Conservation (phyloP, 2,797 vertebrate genomes). For the Anabacerthia variegaticeps region DNA sequence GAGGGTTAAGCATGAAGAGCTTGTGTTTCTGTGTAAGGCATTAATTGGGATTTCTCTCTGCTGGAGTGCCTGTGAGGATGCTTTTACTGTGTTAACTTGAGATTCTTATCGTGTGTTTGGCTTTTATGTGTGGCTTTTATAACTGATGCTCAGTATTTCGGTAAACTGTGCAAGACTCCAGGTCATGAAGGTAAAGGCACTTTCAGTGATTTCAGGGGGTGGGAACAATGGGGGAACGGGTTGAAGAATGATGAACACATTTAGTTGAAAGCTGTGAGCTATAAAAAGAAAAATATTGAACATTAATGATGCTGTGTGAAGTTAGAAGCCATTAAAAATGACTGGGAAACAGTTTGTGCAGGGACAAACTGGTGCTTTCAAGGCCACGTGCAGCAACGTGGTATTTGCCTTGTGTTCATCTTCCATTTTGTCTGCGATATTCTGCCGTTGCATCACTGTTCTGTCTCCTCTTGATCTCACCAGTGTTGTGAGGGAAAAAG, state of each 20-base stretch:
- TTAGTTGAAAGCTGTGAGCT: background rate
- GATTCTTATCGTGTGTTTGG: background rate
- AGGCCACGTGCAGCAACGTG: background rate
- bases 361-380: background rate
- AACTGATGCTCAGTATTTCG: background rate
- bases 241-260: background rate
- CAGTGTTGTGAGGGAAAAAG: background rate
- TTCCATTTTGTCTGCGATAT: accelerated
- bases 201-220: background rate
- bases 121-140: background rate
- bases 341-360: background rate
- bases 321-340: background rate
- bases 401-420: background rate
- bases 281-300: background rate
- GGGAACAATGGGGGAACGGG: accelerated
- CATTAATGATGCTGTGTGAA: background rate
- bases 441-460: background rate
- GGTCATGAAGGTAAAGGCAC: background rate
- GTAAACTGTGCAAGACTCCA: background rate
- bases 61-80: background rate
- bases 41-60: slow-evolving; percentile 27
- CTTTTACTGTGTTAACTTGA: background rate
- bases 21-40: background rate
- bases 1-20: background rate
- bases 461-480: background rate